Evolutionary conservation across 2,888 invertebrate genomes (phyloP).

Genomic region (Cephus runcator): DNA sequence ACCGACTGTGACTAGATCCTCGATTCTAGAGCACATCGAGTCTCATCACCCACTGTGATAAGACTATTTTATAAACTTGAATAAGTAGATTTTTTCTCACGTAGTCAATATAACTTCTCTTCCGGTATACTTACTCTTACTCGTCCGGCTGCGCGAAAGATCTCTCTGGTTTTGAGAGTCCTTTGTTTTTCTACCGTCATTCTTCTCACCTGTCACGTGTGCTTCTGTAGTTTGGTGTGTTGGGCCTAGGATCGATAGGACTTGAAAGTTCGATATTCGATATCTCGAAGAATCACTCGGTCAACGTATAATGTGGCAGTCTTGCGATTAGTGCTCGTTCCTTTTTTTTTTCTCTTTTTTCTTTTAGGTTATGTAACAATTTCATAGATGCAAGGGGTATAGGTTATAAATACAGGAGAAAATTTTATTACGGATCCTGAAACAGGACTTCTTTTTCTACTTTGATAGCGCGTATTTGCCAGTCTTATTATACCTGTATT

Average conservation of each 20-base stretch:
- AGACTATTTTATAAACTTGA: constrained; percentile 33
- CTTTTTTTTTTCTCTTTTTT: background rate
- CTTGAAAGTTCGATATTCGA: background rate
- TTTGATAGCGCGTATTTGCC: background rate
- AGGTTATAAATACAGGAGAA: background rate
- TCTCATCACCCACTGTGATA: constrained; percentile 41
- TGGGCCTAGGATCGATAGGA: background rate
- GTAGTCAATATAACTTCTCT: background rate
- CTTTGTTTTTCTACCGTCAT: background rate
- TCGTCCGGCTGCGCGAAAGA: background rate
- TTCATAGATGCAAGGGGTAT: background rate
- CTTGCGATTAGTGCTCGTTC: background rate
- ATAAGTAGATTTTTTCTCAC: constrained; percentile 24
- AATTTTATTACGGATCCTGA: background rate
- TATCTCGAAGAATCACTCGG: background rate
- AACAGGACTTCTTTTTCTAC: background rate
- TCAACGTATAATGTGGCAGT: background rate
- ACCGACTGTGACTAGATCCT: constrained; percentile 27
- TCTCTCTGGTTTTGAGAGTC: background rate
- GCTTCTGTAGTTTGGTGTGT: background rate
- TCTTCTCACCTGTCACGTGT: background rate
- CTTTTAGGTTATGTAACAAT: background rate
- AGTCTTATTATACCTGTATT: background rate
- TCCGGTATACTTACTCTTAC: background rate
- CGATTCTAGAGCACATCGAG: constrained; percentile 33